Percentiles rank a stretch among this genome's conserved stretches.
phyloP scores from a whole-genome alignment of 2,888 invertebrate species.

The Zonitis immaculata region DNA sequence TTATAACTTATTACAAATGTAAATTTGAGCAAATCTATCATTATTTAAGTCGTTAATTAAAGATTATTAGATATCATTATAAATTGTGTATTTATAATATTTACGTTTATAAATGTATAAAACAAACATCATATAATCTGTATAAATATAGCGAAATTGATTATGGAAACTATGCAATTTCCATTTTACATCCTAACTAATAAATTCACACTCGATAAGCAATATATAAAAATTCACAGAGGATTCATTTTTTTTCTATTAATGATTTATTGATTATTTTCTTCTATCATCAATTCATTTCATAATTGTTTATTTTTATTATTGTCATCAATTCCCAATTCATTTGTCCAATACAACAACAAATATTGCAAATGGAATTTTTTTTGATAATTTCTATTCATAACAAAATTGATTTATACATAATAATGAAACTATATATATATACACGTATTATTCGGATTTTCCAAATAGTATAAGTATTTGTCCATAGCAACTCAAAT shows the following conservation, averaged over 20 bases:
- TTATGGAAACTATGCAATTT: constrained; percentile 1
- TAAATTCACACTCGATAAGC: not conserved
- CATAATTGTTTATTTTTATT: not conserved
- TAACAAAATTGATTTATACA: too few relatives aligned
- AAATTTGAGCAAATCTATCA: not conserved
- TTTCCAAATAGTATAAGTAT: too few relatives aligned
- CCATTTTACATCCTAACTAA: not conserved
- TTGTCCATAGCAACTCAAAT: too few relatives aligned
- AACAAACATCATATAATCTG: not conserved
- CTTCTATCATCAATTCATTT: not conserved
- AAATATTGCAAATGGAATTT: too few relatives aligned
- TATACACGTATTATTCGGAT: too few relatives aligned
- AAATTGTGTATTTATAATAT: constrained; percentile 9
- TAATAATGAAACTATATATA: too few relatives aligned
- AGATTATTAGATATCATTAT: constrained; percentile 14
- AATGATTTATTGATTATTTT: not conserved
- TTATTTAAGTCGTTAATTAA: constrained; percentile 9
- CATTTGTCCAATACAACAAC: not conserved
- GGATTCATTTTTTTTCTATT: not conserved
- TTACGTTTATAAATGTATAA: constrained; percentile 9
- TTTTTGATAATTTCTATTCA: too few relatives aligned
- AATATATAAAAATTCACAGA: not conserved
- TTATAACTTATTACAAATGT: too few relatives aligned
- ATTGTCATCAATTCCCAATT: not conserved
- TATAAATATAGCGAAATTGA: not conserved